phyloP scores from a whole-genome alignment of 2,113 vertebrate species.

The Terrapene triunguis region DNA sequence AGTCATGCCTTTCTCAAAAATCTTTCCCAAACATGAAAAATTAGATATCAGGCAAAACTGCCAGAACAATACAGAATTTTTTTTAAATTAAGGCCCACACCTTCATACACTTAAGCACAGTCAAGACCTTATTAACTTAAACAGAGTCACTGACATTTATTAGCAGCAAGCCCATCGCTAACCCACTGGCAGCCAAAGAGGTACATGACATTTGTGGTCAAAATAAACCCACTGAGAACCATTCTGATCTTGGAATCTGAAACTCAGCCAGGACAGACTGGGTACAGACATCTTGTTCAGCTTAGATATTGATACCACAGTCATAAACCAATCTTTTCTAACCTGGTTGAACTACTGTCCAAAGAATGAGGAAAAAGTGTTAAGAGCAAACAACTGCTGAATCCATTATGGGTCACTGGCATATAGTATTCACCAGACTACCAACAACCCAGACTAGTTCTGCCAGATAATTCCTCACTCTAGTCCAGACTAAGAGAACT shows the following conservation, averaged over 20 bases:
- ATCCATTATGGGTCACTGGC: neutral
- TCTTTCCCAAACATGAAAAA: neutral
- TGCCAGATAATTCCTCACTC: constrained; percentile 9
- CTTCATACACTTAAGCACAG: neutral
- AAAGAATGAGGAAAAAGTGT: neutral
- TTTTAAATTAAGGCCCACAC: neutral
- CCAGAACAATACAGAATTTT: neutral
- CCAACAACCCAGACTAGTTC: neutral
- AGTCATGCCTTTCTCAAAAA: constrained; percentile 37
- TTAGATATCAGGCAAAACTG: neutral
- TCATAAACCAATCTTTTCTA: neutral
- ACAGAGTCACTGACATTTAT: neutral
- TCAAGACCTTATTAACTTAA: neutral
- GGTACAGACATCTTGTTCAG: neutral
- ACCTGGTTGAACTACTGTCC: constrained; percentile 1
- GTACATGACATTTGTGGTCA: neutral
- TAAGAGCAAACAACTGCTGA: neutral
- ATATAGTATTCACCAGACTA: neutral
- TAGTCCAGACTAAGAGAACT: neutral
- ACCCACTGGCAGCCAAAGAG: constrained; percentile 5
- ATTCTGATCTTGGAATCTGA: neutral
- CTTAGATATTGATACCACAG: constrained; percentile 46
- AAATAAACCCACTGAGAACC: constrained; percentile 44
- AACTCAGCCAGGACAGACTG: neutral
- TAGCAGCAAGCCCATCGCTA: constrained; percentile 33